Conservation (phyloP, 2,113 vertebrate species). For the Grantiella picta region DNA sequence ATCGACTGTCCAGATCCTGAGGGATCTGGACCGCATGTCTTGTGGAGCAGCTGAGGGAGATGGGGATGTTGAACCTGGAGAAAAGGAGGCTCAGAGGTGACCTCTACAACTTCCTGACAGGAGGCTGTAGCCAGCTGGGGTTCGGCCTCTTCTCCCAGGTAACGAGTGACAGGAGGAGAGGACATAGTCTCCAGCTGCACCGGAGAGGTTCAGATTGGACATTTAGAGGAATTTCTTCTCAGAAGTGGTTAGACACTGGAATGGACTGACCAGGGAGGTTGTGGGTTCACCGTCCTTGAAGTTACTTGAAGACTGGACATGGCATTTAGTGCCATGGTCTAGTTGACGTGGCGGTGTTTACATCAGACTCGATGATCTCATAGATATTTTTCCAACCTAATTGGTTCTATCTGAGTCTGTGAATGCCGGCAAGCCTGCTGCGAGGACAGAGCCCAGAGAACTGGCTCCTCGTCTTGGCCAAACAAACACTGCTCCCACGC, state of each 20-base stretch:
- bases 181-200: not conserved
- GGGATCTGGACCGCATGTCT: accelerated
- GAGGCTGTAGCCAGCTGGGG: not conserved
- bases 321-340: not conserved
- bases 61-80: not conserved
- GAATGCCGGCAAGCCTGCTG: not conserved
- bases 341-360: no score
- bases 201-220: not conserved
- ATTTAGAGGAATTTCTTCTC: not conserved
- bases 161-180: no score
- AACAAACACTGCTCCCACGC: no score
- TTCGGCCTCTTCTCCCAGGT: not conserved
- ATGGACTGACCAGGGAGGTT: not conserved
- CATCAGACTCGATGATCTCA: not conserved
- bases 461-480: not conserved
- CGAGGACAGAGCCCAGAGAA: accelerated
- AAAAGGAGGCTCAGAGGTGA: not conserved
- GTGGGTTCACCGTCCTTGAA: not conserved
- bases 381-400: not conserved
- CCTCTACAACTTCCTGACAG: accelerated
- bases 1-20: not conserved
- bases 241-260: not conserved
- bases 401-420: not conserved
- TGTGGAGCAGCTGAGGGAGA: not conserved
- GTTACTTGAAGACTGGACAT: not conserved